Evolutionary conservation across 2,113 vertebrate genomes (phyloP).

Genomic region (Pterophyllum scalare): DNA sequence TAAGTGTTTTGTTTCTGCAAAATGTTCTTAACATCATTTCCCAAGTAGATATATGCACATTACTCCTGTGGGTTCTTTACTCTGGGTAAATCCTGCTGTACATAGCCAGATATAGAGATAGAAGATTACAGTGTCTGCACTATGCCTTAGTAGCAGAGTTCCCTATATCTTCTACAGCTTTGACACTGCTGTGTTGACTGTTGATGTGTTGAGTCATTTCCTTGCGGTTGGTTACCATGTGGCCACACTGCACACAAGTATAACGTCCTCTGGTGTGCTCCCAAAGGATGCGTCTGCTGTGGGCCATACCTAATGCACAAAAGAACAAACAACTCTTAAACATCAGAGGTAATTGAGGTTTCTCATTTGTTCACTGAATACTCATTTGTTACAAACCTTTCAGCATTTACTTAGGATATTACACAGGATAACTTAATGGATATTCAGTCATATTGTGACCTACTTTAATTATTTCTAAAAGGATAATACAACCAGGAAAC

Average conservation of each 20-base stretch:
- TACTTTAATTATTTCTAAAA: background rate
- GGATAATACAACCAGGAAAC: background rate
- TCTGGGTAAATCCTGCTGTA: background rate
- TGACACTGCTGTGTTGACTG: slow-evolving; percentile 79
- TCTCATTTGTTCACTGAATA: background rate
- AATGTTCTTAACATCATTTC: background rate
- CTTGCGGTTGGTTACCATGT: slow-evolving; percentile 82
- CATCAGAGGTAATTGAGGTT: background rate
- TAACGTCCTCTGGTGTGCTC: slow-evolving; percentile 93
- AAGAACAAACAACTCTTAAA: background rate
- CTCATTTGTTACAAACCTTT: background rate
- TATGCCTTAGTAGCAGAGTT: background rate
- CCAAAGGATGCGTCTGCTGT: slow-evolving; percentile 91
- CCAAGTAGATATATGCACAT: background rate
- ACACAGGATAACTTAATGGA: background rate
- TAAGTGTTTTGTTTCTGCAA: too few relatives aligned
- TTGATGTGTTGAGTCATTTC: slow-evolving; percentile 90
- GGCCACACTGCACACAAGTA: slow-evolving; percentile 90
- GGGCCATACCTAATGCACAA: slow-evolving; percentile 77
- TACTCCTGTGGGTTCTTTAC: background rate
- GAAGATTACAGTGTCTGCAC: background rate
- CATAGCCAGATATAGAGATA: background rate
- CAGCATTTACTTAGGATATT: background rate
- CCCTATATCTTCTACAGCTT: slow-evolving; percentile 72
- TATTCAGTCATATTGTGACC: background rate